Percentiles rank a stretch among this genome's conserved stretches.
Evolutionary conservation across 1,140 invertebrate species (phyloP).

Genomic region (Bombyx mori): DNA sequence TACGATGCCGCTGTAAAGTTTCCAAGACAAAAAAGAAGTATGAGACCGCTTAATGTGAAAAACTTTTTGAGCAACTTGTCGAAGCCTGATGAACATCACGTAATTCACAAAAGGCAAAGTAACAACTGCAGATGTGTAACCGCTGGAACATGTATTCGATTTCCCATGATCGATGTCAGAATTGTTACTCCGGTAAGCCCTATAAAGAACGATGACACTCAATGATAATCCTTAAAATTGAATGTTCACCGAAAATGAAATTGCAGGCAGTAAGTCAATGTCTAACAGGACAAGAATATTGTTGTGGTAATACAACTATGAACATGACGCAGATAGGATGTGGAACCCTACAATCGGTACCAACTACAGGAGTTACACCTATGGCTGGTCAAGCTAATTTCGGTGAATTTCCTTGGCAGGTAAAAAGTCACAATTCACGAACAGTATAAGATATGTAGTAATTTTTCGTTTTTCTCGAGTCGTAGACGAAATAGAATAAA

Average conservation of each 20-base stretch:
- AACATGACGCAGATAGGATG: slow-evolving; percentile 22
- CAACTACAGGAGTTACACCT: slow-evolving; percentile 36
- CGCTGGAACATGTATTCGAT: slow-evolving; percentile 48
- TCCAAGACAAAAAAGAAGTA: slow-evolving; percentile 41
- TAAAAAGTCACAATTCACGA: slow-evolving; percentile 11
- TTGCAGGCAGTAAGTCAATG: slow-evolving; percentile 40
- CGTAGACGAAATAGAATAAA: too few relatives aligned
- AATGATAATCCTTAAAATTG: not conserved
- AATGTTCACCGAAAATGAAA: not conserved
- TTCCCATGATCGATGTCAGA: slow-evolving; percentile 73
- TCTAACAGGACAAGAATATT: slow-evolving; percentile 58
- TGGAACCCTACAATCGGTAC: slow-evolving; percentile 48
- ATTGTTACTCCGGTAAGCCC: slow-evolving; percentile 73
- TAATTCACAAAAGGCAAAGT: slow-evolving; percentile 50
- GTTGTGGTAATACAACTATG: slow-evolving; percentile 44
- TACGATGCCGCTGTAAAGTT: slow-evolving; percentile 44
- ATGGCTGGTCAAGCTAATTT: slow-evolving; percentile 67
- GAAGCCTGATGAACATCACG: slow-evolving; percentile 23
- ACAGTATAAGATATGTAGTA: too few relatives aligned
- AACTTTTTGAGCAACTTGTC: slow-evolving; percentile 13
- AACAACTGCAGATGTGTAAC: slow-evolving; percentile 46
- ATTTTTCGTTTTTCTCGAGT: too few relatives aligned
- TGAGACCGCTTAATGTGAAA: slow-evolving; percentile 15
- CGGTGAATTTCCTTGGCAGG: slow-evolving; percentile 74
- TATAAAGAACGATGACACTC: not conserved